Percentiles rank a stretch among this genome's conserved stretches.
phyloP scores from a whole-genome alignment of 2,888 invertebrate genomes.

The Cephus nigrinus region DNA sequence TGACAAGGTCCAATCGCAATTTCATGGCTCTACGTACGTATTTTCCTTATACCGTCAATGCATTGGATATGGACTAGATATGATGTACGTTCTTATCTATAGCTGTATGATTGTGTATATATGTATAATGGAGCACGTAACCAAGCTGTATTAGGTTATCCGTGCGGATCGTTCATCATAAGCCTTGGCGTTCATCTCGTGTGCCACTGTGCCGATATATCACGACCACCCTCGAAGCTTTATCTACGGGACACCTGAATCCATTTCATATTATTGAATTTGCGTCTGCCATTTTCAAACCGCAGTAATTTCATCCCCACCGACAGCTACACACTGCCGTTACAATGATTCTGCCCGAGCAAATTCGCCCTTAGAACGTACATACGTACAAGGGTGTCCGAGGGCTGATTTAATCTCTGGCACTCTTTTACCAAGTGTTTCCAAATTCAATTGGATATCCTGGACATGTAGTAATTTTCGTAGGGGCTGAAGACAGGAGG shows the following conservation, averaged over 20 bases:
- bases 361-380: background rate
- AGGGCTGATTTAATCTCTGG: background rate
- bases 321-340: background rate
- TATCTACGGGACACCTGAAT: conserved; percentile 11
- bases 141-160: conserved; percentile 8
- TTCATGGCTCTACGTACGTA: background rate
- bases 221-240: conserved; percentile 4
- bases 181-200: conserved; percentile 13
- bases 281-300: background rate
- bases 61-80: background rate
- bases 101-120: background rate
- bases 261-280: conserved; percentile 21
- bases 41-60: background rate
- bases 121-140: background rate
- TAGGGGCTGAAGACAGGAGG: background rate
- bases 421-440: background rate
- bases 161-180: conserved; percentile 19
- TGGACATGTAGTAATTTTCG: background rate
- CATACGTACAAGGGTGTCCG: background rate
- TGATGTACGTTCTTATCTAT: background rate
- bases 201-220: conserved; percentile 3
- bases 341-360: background rate
- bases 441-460: background rate
- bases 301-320: background rate
- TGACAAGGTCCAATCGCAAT: background rate